A percentile compares a stretch with the other conserved stretches of the same genome.
Evolutionary conservation across 2,797 vertebrate species (phyloP).

Genomic region (Phataginus tricuspis): DNA sequence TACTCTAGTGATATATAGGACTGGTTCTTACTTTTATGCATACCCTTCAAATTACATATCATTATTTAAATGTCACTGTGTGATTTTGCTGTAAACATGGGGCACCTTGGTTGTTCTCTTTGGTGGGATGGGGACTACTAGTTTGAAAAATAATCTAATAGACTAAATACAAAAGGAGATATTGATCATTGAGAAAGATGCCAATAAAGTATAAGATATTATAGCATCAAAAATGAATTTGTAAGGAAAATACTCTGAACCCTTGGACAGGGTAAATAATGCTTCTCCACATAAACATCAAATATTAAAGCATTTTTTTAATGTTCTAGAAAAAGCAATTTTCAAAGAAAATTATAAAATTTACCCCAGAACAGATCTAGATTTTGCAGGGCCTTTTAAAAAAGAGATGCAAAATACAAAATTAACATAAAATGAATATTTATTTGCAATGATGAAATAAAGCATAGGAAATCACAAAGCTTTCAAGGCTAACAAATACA

Average conservation of each 20-base stretch:
- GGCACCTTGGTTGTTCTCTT: not conserved
- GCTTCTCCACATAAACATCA: not conserved
- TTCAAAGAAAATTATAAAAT: slow-evolving; percentile 27
- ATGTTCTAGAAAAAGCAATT: not conserved
- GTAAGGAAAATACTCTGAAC: not conserved
- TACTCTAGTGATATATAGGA: too few relatives aligned
- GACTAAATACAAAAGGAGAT: not conserved
- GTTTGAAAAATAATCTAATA: not conserved
- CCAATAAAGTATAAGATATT: not conserved
- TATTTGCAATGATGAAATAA: slow-evolving; percentile 50
- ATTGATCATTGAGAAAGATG: not conserved
- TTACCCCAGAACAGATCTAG: not conserved
- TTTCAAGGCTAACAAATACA: slow-evolving; percentile 10
- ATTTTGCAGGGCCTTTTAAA: not conserved
- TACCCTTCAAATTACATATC: not conserved
- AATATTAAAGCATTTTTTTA: not conserved
- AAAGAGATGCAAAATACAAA: not conserved
- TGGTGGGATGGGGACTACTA: not conserved
- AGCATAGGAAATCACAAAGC: not conserved
- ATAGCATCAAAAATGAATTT: not conserved
- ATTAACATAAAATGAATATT: not conserved
- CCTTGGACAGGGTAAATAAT: not conserved
- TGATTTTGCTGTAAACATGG: not conserved
- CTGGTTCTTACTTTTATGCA: not conserved
- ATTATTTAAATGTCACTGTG: not conserved